phyloP scores from a whole-genome alignment of 2,797 vertebrate genomes.

The Acridotheres tristis region DNA sequence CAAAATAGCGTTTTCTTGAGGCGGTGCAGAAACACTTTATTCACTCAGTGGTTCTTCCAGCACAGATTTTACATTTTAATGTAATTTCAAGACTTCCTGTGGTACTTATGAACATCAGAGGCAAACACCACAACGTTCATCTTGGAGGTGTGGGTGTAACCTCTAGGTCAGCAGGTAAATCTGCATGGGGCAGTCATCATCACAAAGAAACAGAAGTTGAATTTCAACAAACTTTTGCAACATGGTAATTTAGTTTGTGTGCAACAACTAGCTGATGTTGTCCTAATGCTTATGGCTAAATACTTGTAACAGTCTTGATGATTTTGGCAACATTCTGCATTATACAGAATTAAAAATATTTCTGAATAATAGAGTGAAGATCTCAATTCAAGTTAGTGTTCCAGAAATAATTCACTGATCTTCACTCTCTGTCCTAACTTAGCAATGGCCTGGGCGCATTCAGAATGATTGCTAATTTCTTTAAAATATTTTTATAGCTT shows the following conservation, averaged over 20 bases:
- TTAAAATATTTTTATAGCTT: background rate
- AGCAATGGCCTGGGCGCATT: background rate
- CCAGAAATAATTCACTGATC: background rate
- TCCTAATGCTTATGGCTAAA: background rate
- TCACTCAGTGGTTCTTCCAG: background rate
- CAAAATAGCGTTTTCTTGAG: background rate
- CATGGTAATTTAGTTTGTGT: background rate
- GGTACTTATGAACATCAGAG: background rate
- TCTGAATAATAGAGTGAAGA: background rate
- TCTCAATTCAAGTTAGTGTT: background rate
- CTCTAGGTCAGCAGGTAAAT: background rate
- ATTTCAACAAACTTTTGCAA: background rate
- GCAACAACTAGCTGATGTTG: background rate
- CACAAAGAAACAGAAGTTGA: background rate
- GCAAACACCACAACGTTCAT: background rate
- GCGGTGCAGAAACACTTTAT: background rate
- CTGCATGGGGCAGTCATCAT: background rate
- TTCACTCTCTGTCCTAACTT: background rate
- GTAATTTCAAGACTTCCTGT: background rate
- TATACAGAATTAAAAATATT: background rate
- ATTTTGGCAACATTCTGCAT: background rate
- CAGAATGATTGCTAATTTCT: background rate
- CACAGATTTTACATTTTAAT: background rate
- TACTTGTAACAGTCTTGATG: accelerated
- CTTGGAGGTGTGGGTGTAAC: background rate